phyloP scores from a whole-genome alignment of 2,888 invertebrate genomes.

The Steromphala cineraria region DNA sequence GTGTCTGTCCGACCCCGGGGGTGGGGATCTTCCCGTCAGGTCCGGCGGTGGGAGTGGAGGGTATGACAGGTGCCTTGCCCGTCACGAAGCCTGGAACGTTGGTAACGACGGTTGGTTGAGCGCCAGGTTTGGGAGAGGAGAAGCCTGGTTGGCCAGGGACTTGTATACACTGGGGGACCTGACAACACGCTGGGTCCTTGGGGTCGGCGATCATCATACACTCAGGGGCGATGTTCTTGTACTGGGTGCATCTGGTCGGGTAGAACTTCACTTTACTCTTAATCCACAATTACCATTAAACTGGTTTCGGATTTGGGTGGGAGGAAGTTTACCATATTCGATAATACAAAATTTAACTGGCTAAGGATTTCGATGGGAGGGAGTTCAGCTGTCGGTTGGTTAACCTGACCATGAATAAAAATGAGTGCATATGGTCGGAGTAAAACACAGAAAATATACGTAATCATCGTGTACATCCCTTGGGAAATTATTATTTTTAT shows the following conservation, averaged over 20 bases:
- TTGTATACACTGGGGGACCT: conserved; percentile 56
- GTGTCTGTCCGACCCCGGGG: conserved; percentile 28
- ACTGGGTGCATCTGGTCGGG: conserved; percentile 51
- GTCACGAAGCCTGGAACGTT: conserved; percentile 51
- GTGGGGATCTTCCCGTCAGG: not conserved
- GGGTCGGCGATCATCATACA: conserved; percentile 55
- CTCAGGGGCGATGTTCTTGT: conserved; percentile 51
- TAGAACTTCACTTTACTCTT: too few species aligned
- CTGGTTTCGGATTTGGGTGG: too few species aligned
- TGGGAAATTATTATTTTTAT: too few species aligned
- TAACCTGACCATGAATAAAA: too few species aligned
- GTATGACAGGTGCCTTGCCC: conserved; percentile 40
- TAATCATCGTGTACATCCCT: too few species aligned
- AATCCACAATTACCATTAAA: too few species aligned
- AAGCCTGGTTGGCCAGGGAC: conserved; percentile 40
- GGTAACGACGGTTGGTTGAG: conserved; percentile 46
- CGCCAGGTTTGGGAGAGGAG: conserved; percentile 43
- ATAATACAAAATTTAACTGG: too few species aligned
- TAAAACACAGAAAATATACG: too few species aligned
- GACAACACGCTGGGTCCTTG: conserved; percentile 54
- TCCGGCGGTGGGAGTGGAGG: conserved; percentile 40
- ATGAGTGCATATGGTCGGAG: too few species aligned
- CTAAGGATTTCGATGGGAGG: too few species aligned
- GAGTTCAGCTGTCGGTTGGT: too few species aligned
- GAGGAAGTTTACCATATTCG: too few species aligned